phyloP scores from a whole-genome alignment of 2,888 invertebrate genomes.

The Cataglyphis cursor region DNA sequence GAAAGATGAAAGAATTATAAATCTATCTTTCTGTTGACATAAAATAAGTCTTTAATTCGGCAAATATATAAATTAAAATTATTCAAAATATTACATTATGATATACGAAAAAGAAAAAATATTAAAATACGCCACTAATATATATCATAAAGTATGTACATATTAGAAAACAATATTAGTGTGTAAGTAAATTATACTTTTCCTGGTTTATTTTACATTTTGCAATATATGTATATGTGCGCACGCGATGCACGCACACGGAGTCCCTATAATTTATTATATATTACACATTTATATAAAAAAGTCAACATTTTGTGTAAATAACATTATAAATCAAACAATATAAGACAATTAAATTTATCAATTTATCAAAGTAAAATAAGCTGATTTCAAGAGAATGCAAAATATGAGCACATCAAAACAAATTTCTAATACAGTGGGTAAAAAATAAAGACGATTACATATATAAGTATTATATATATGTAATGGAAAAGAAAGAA shows the following conservation, averaged over 20 bases:
- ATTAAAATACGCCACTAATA: slow-evolving; percentile 11
- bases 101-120: not conserved
- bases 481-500: not conserved
- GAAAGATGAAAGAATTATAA: not conserved
- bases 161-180: slow-evolving; percentile 28
- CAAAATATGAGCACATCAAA: slow-evolving; percentile 6
- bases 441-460: slow-evolving; percentile 2
- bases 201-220: not conserved
- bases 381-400: slow-evolving; percentile 8
- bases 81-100: slow-evolving; percentile 3
- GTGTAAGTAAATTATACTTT: slow-evolving; percentile 3
- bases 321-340: not conserved
- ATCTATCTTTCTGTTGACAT: slow-evolving; percentile 7
- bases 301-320: slow-evolving; percentile 1
- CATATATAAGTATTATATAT: not conserved
- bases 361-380: slow-evolving; percentile 9
- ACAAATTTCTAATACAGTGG: not conserved
- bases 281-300: slow-evolving; percentile 15
- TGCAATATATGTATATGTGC: not conserved
- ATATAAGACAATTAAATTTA: slow-evolving; percentile 2
- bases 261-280: slow-evolving; percentile 26
- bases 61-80: slow-evolving; percentile 23
- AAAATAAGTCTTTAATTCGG: slow-evolving; percentile 18
- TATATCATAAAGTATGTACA: slow-evolving; percentile 30
- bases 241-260: not conserved